A percentile compares a stretch with the other conserved stretches of the same genome.
Conservation (phyloP, 2,113 vertebrate genomes). For the Ailurus styani region DNA sequence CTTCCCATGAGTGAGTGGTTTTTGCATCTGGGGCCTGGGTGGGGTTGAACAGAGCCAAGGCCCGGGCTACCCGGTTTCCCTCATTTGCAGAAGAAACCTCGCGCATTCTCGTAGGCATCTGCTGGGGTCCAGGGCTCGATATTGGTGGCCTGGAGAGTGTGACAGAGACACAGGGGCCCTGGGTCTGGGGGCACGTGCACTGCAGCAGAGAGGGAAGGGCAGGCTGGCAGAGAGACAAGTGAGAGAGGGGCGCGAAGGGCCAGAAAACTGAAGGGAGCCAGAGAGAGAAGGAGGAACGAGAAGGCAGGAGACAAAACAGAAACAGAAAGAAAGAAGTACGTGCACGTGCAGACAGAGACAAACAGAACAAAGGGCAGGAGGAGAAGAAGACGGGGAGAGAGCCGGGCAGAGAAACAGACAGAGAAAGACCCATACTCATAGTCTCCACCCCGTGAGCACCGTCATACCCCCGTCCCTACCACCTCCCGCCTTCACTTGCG, state of each 20-base stretch:
- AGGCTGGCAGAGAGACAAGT: background rate
- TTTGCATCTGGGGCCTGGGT: conserved; percentile 53
- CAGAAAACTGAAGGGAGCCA: background rate
- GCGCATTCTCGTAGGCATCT: conserved; percentile 69
- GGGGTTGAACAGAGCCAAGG: conserved; percentile 65
- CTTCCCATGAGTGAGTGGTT: conserved; percentile 52
- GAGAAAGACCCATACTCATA: rapidly evolving
- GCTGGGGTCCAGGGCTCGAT: conserved; percentile 38
- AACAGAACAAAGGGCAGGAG: background rate
- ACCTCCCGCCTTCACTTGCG: rapidly evolving
- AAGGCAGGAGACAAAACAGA: background rate
- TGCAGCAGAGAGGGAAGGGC: background rate
- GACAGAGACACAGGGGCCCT: conserved; percentile 12
- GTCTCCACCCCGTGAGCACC: rapidly evolving
- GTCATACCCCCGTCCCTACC: rapidly evolving
- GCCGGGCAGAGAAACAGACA: background rate
- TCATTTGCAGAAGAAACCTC: conserved; percentile 76
- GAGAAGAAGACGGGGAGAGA: background rate
- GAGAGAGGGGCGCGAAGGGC: background rate
- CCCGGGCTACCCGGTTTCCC: conserved; percentile 69
- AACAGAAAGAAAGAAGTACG: background rate
- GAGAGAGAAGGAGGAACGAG: background rate
- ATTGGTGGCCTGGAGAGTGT: conserved; percentile 36
- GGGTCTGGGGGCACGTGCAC: background rate
- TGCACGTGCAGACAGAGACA: background rate